A percentile compares a stretch with the other conserved stretches of the same genome.
phyloP scores from a whole-genome alignment of 2,797 vertebrate genomes.

The Pangasius djambal region DNA sequence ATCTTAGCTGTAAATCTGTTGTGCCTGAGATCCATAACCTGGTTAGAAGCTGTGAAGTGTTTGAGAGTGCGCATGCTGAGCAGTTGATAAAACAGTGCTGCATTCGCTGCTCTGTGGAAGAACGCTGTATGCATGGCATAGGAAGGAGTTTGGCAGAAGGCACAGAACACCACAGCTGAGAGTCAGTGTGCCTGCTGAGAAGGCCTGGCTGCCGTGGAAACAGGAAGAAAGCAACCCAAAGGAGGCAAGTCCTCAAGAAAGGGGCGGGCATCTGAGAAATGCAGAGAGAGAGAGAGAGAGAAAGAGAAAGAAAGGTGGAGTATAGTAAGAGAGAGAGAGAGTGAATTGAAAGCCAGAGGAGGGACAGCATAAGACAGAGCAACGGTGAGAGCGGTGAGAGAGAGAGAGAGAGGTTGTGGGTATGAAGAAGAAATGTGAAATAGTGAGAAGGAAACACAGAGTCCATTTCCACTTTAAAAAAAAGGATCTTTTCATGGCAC shows the following conservation, averaged over 20 bases:
- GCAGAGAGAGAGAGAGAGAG: slow-evolving; percentile 47
- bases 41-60: slow-evolving; percentile 7
- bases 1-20: not conserved
- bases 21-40: slow-evolving; percentile 7
- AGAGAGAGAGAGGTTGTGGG: slow-evolving; percentile 43
- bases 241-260: slow-evolving; percentile 31
- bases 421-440: slow-evolving; percentile 33
- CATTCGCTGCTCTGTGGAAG: not conserved
- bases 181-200: slow-evolving; percentile 47
- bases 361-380: slow-evolving; percentile 35
- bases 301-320: slow-evolving; percentile 49
- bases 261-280: slow-evolving; percentile 42
- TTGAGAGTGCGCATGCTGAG: slow-evolving; percentile 26
- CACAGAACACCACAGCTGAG: slow-evolving; percentile 34
- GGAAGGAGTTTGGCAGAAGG: slow-evolving; percentile 45
- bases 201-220: slow-evolving; percentile 69
- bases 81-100: slow-evolving; percentile 13
- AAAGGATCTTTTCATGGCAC: slow-evolving; percentile 27
- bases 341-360: slow-evolving; percentile 12
- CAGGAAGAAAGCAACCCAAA: slow-evolving; percentile 54
- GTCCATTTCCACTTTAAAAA: slow-evolving; percentile 40
- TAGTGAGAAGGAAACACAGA: slow-evolving; percentile 14
- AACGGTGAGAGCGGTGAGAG: slow-evolving; percentile 47
- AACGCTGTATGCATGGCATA: slow-evolving; percentile 29
- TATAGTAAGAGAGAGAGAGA: slow-evolving; percentile 30